A percentile compares a stretch with the other conserved stretches of the same genome.
phyloP scores from a whole-genome alignment of 2,797 vertebrate genomes.

The Hoplostethus mediterraneus region DNA sequence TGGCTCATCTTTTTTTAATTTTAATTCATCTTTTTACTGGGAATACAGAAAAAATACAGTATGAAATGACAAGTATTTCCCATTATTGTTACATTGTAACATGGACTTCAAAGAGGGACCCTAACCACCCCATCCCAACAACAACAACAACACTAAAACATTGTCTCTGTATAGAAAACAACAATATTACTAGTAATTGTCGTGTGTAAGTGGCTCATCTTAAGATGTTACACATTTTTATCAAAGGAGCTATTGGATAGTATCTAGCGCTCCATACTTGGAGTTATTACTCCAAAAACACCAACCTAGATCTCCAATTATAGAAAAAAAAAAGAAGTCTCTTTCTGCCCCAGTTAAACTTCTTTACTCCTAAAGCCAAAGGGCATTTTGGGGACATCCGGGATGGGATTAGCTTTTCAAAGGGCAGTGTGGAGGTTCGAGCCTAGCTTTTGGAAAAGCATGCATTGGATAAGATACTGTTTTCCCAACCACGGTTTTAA shows the following conservation, averaged over 20 bases:
- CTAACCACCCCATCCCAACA: too few relatives aligned
- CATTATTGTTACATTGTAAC: too few relatives aligned
- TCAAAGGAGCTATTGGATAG: background rate
- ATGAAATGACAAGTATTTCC: too few relatives aligned
- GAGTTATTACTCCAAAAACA: background rate
- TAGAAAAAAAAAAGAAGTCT: constrained; percentile 19
- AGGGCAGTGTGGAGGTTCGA: constrained; percentile 27
- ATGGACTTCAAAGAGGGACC: too few relatives aligned
- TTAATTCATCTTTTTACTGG: too few relatives aligned
- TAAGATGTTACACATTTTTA: background rate
- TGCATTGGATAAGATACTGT: constrained; percentile 18
- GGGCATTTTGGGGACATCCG: constrained; percentile 32
- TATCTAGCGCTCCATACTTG: background rate
- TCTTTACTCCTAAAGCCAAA: constrained; percentile 7
- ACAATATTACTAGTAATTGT: too few relatives aligned
- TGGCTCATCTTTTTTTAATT: too few relatives aligned
- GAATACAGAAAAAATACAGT: too few relatives aligned
- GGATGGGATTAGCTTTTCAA: constrained; percentile 52
- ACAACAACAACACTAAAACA: too few relatives aligned
- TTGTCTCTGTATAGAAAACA: too few relatives aligned
- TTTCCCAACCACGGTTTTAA: constrained; percentile 17
- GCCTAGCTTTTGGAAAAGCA: constrained; percentile 31
- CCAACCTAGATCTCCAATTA: constrained; percentile 4
- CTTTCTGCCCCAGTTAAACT: constrained; percentile 20
- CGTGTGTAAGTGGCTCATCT: background rate